phyloP scores from a whole-genome alignment of 1,140 invertebrate genomes.

The Papilio aristodemus region DNA sequence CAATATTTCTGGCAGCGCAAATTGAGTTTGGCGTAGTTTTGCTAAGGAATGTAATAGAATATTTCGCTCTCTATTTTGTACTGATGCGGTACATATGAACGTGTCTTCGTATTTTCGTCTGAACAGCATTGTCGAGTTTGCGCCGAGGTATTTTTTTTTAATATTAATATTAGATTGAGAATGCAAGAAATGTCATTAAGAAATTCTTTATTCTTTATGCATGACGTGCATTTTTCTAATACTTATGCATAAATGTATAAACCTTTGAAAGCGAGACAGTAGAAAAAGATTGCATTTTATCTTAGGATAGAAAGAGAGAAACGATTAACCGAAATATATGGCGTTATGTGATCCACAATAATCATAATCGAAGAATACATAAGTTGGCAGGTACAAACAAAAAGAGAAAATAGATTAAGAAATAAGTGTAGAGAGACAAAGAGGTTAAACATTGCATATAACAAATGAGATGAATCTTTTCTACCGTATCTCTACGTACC shows the following conservation, averaged over 20 bases:
- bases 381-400: no score
- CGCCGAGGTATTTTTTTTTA: constrained; percentile 9
- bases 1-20: constrained; percentile 16
- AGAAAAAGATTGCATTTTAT: not conserved
- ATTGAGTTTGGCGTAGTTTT: constrained; percentile 27
- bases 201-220: constrained; percentile 5
- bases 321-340: no score
- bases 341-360: no score
- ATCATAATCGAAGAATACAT: no score
- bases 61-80: constrained; percentile 20
- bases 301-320: no score
- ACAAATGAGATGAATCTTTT: no score
- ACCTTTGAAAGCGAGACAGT: not conserved
- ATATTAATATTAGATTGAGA: constrained; percentile 11
- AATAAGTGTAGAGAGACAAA: no score
- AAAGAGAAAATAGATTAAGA: not conserved
- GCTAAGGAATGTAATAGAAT: constrained; percentile 27
- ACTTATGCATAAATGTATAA: constrained; percentile 1
- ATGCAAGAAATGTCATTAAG: constrained; percentile 3
- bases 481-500: no score
- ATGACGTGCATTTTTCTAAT: not conserved
- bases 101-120: not conserved
- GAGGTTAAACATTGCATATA: no score
- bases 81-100: constrained; percentile 10
- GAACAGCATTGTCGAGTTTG: not conserved